phyloP scores from a whole-genome alignment of 2,888 invertebrate genomes.

The Stenodera caucasica region DNA sequence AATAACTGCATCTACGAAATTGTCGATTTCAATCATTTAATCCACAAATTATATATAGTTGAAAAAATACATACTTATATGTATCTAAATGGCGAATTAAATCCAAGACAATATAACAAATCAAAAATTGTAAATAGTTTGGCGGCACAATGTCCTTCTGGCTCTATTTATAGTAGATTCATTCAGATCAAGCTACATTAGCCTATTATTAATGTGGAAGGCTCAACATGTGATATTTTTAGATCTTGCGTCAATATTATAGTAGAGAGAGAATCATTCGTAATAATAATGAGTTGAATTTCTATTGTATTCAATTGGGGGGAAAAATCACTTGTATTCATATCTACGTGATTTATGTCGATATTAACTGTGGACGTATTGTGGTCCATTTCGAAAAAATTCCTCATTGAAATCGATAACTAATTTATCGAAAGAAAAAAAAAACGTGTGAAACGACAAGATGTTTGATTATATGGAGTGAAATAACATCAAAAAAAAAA shows the following conservation, averaged over 20 bases:
- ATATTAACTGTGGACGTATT: slow-evolving; percentile 9
- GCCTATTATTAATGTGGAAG: slow-evolving; percentile 22
- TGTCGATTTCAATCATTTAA: neutral
- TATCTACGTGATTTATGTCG: slow-evolving; percentile 3
- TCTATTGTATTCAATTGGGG: neutral
- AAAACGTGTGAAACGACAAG: slow-evolving; percentile 28
- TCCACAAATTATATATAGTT: too few species aligned
- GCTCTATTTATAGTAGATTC: slow-evolving; percentile 29
- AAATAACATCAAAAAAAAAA: slow-evolving; percentile 17
- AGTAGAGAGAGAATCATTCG: slow-evolving; percentile 1
- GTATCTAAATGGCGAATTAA: too few species aligned
- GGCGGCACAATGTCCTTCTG: slow-evolving; percentile 18
- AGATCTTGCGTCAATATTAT: slow-evolving; percentile 17
- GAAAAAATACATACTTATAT: too few species aligned
- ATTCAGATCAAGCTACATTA: slow-evolving; percentile 26
- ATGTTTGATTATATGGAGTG: slow-evolving; percentile 16
- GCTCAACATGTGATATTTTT: slow-evolving; percentile 14
- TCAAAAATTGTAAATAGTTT: too few species aligned
- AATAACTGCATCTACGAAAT: neutral
- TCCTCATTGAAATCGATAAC: slow-evolving; percentile 22
- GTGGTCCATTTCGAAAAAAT: slow-evolving; percentile 12
- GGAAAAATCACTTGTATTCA: neutral
- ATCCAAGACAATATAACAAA: too few species aligned
- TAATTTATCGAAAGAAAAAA: slow-evolving; percentile 23
- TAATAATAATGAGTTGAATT: neutral